Conservation (phyloP, 2,797 vertebrate genomes). For the Tadarida brasiliensis region DNA sequence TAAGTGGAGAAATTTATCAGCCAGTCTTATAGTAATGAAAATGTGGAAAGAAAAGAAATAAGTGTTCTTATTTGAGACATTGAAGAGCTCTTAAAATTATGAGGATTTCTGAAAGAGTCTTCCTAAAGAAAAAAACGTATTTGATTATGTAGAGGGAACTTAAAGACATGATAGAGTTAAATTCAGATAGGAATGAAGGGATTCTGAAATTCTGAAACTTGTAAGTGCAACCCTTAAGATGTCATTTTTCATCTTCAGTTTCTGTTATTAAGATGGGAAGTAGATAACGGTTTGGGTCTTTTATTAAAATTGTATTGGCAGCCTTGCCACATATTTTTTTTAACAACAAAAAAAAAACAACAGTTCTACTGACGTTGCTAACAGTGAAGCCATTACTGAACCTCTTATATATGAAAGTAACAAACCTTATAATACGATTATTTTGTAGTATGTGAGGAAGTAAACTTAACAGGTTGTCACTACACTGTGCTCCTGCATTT, state of each 20-base stretch:
- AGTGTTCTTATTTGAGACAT: background rate
- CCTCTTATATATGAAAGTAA: slow-evolving; percentile 65
- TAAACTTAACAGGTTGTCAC: slow-evolving; percentile 63
- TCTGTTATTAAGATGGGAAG: slow-evolving; percentile 59
- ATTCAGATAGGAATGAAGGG: background rate
- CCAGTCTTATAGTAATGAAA: slow-evolving; percentile 63
- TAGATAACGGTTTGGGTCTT: slow-evolving; percentile 19
- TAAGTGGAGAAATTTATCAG: slow-evolving; percentile 43
- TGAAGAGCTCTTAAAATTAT: slow-evolving; percentile 4
- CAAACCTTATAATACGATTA: slow-evolving; percentile 59
- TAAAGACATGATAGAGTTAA: slow-evolving; percentile 34
- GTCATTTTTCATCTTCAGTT: slow-evolving; percentile 15
- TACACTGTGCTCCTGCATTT: slow-evolving; percentile 3
- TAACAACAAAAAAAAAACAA: slow-evolving; percentile 36
- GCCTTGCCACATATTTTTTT: slow-evolving; percentile 18
- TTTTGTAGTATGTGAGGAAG: slow-evolving; percentile 42
- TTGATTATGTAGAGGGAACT: slow-evolving; percentile 19
- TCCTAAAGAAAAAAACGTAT: slow-evolving; percentile 40
- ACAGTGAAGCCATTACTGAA: slow-evolving; percentile 67
- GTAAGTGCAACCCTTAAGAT: slow-evolving; percentile 29
- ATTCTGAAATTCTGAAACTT: slow-evolving; percentile 59
- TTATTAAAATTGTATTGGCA: slow-evolving; percentile 63
- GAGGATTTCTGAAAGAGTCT: slow-evolving; percentile 44
- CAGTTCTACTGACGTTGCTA: slow-evolving; percentile 57
- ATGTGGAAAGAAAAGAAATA: slow-evolving; percentile 28